These are phyloP conservation scores for Drosophila vallismaia DNA, from an alignment of 2,888 invertebrate species.

Conservation along the genomic window DNA sequence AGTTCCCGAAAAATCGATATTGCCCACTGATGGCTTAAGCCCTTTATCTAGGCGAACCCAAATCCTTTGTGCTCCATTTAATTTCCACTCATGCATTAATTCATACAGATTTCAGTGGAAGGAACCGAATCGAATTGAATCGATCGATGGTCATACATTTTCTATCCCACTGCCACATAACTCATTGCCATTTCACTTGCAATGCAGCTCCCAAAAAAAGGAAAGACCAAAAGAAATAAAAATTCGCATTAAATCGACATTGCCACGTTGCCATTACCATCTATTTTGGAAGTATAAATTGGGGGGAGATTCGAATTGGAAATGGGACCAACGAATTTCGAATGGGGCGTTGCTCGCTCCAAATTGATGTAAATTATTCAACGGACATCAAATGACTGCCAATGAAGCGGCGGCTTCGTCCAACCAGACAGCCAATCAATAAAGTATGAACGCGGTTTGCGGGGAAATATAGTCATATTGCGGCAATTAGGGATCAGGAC, in stretches of 20 bases:
- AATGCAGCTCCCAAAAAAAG: neutral
- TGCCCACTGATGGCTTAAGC: slow-evolving; percentile 13
- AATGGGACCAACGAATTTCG: neutral
- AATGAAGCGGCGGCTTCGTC: slow-evolving; percentile 50
- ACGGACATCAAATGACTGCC: slow-evolving; percentile 60
- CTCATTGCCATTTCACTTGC: slow-evolving; percentile 34
- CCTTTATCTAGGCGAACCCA: slow-evolving; percentile 4
- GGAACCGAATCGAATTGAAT: slow-evolving; percentile 2
- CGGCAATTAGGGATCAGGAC: slow-evolving; percentile 65
- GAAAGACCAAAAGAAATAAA: slow-evolving; percentile 14
- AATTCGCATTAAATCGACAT: slow-evolving; percentile 56
- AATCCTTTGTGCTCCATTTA: slow-evolving; percentile 37
- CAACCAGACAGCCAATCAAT: slow-evolving; percentile 56
- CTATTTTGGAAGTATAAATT: slow-evolving; percentile 28
- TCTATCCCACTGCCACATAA: slow-evolving; percentile 36
- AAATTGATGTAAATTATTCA: slow-evolving; percentile 77
- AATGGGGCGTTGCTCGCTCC: slow-evolving; percentile 33
- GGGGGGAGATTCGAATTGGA: slow-evolving; percentile 8
- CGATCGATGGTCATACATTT: slow-evolving; percentile 36
- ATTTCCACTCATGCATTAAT: slow-evolving; percentile 40
- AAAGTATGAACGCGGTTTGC: slow-evolving; percentile 46
- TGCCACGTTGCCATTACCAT: slow-evolving; percentile 12
- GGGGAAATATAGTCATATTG: slow-evolving; percentile 43
- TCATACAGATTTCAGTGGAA: slow-evolving; percentile 20
- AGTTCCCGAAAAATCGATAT: slow-evolving; percentile 23